Conservation (phyloP, 2,888 invertebrate genomes). For the Sphinx pinastri region DNA sequence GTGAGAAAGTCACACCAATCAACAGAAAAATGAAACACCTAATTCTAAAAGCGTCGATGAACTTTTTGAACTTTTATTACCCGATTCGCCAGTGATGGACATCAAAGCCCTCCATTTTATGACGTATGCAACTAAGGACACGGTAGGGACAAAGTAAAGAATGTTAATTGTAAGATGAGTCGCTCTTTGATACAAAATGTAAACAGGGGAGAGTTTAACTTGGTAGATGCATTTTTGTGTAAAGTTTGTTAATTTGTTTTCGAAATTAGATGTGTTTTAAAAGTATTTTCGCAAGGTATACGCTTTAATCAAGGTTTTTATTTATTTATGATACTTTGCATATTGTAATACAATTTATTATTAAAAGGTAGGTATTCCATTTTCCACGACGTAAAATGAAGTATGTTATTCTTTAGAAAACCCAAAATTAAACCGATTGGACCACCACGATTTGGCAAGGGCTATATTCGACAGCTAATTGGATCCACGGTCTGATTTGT, state of each 20-base stretch:
- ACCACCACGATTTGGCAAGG: too few species aligned
- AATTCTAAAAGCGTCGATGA: slow-evolving; percentile 21
- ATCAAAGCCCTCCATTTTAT: slow-evolving; percentile 64
- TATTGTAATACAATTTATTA: too few species aligned
- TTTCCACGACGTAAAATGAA: too few species aligned
- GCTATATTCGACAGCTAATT: too few species aligned
- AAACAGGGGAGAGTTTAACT: slow-evolving; percentile 70
- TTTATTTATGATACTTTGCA: not conserved
- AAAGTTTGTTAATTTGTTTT: slow-evolving; percentile 5
- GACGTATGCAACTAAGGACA: slow-evolving; percentile 53
- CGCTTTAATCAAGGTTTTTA: not conserved
- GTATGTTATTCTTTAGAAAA: too few species aligned
- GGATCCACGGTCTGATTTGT: too few species aligned
- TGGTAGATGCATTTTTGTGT: slow-evolving; percentile 44
- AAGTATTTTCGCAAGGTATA: not conserved
- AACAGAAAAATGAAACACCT: not conserved
- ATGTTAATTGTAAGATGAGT: slow-evolving; percentile 61
- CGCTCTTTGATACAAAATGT: slow-evolving; percentile 64
- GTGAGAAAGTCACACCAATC: not conserved
- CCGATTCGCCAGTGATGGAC: slow-evolving; percentile 50
- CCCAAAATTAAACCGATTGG: too few species aligned
- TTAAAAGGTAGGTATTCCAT: too few species aligned
- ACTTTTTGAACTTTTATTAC: slow-evolving; percentile 54
- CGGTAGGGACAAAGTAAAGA: slow-evolving; percentile 55
- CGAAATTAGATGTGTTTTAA: slow-evolving; percentile 5